Base-by-base conservation (phyloP, 1,140 invertebrate species). In the Musca vetustissima region DNA sequence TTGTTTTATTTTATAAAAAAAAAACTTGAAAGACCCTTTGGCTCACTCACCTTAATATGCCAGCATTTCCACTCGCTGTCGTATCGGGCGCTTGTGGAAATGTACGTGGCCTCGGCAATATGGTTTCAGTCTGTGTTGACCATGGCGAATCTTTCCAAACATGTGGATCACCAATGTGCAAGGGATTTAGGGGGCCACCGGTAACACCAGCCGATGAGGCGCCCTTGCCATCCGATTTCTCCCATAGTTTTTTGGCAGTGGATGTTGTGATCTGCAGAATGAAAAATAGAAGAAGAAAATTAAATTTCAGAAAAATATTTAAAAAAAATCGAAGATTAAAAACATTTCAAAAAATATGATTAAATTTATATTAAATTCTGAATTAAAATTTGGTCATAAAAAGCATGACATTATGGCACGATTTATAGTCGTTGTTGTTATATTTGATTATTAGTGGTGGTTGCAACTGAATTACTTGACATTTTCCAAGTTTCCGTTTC, bases 141-240 rank as follows among this genome's bases (percentile, higher is more conserved):
- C 81, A 83, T 24, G 80, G 82, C 21, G 79, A 79, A 73, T 83
- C 79, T 65, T 82, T 82, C 81, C 81, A 83, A 19, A 82, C 80
- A 15, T 74, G 77, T 25, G 78, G 78, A 74, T 82, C 80, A 3
- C 74, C 73, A 32, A 82, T 81, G 55, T 83, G 81, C 64, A 83
- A 61, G 1, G 80, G 80, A 73, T 81, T 76, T 15, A 83, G 69
- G 8, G 79, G 79, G 2, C 79, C 80, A 21, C 76, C 78, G 4
- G 80, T 69, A 50, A 71, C 73, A 59, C 73, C 74, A 52, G 70
- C 67, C 15, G 76, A 77, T 47, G 70, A 73, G 15, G 74, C 73
- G 28, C 77, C 73, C 64, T 81, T 82, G 24, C 80, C 80, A 73
- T 82, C 80, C 13, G 78, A 80, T 70, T 82, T 82, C 61, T 83